Percentiles rank a stretch among this genome's conserved stretches.
Evolutionary conservation across 2,113 vertebrate genomes (phyloP).

Genomic region (Thymallus thymallus): DNA sequence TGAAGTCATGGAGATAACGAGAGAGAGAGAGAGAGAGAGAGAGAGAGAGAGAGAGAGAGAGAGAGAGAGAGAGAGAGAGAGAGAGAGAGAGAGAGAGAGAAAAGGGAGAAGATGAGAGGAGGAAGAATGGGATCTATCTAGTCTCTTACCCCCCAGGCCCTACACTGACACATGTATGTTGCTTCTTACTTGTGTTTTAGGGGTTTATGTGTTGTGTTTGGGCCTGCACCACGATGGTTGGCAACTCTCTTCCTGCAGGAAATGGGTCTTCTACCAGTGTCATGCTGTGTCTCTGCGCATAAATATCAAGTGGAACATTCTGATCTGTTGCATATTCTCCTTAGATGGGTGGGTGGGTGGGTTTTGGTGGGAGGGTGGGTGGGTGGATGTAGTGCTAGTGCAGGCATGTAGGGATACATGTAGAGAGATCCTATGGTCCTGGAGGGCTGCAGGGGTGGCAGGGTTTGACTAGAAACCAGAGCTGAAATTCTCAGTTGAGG

Average conservation of each 20-base stretch:
- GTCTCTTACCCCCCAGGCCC: not conserved
- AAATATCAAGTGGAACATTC: not conserved
- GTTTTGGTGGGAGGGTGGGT: too few species aligned
- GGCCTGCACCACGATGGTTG: not conserved
- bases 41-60: too few species aligned
- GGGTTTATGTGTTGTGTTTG: not conserved
- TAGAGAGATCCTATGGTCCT: slow-evolving; percentile 28
- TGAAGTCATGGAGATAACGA: too few species aligned
- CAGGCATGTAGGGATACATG: too few species aligned
- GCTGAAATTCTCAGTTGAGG: not conserved
- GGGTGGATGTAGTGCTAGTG: not conserved
- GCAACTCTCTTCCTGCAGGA: not conserved
- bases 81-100: not conserved
- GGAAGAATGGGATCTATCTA: not conserved
- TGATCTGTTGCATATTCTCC: slow-evolving; percentile 1
- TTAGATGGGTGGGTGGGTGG: too few species aligned
- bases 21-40: too few species aligned
- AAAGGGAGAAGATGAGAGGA: too few species aligned
- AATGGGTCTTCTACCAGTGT: not conserved
- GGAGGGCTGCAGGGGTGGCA: slow-evolving; percentile 52
- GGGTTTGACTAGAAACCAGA: slow-evolving; percentile 30
- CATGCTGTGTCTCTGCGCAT: not conserved
- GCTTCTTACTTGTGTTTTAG: slow-evolving; percentile 20
- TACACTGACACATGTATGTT: not conserved
- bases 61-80: too few species aligned